phyloP scores from a whole-genome alignment of 2,113 vertebrate genomes.

The Danionella cerebrum region DNA sequence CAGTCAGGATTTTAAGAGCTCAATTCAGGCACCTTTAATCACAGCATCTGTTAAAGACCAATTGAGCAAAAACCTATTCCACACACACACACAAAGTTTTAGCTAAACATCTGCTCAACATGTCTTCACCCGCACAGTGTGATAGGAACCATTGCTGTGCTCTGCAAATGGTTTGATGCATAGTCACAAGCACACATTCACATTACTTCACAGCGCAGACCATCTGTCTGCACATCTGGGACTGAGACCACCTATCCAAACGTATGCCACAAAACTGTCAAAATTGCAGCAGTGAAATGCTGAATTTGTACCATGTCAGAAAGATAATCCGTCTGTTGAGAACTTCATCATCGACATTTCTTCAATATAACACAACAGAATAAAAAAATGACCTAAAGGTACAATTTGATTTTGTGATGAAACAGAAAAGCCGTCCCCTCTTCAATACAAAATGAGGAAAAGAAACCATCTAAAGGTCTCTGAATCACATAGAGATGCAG shows the following conservation, averaged over 20 bases:
- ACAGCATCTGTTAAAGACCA: background rate
- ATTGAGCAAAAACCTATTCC: background rate
- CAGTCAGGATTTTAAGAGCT: background rate
- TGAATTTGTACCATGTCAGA: background rate
- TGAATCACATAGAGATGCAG: background rate
- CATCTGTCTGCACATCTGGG: conserved; percentile 22
- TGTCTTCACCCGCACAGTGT: conserved; percentile 1
- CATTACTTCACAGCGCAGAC: background rate
- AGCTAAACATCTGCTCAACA: conserved; percentile 16
- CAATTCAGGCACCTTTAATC: background rate
- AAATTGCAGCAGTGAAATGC: background rate
- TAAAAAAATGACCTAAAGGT: too few relatives aligned
- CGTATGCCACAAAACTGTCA: background rate
- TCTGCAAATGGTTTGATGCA: background rate
- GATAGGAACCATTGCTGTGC: background rate
- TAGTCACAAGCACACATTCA: background rate
- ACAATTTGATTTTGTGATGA: too few relatives aligned
- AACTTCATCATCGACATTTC: background rate
- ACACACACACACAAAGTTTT: background rate
- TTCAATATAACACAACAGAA: background rate
- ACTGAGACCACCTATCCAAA: background rate
- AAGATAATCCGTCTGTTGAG: background rate
- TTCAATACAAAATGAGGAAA: background rate
- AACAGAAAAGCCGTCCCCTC: too few relatives aligned
- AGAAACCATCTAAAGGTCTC: background rate